Conservation (phyloP, 2,113 vertebrate species). For the Mohoua ochrocephala region DNA sequence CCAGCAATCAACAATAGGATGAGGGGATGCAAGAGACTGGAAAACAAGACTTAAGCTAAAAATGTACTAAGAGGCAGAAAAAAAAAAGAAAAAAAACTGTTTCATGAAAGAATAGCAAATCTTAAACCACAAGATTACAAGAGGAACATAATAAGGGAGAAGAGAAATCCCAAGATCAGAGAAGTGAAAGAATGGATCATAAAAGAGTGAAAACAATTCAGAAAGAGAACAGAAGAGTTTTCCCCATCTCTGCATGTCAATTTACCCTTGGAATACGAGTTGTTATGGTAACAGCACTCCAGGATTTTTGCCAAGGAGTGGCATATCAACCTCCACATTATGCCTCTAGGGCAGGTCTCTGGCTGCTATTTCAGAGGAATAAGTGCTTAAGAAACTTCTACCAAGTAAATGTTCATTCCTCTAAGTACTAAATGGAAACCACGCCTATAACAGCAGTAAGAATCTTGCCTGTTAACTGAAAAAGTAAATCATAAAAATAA, state of each 20-base stretch:
- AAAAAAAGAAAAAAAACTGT: accelerated
- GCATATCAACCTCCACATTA: neutral
- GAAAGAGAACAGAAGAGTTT: neutral
- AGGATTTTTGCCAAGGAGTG: neutral
- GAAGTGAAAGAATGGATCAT: neutral
- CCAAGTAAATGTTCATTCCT: neutral
- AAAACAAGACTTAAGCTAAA: neutral
- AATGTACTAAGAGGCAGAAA: neutral
- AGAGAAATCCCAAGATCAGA: neutral
- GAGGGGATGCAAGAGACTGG: neutral
- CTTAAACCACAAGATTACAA: neutral
- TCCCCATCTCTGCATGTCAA: neutral
- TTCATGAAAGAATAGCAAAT: neutral
- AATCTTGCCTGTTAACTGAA: neutral
- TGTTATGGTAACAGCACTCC: neutral
- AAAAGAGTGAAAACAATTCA: neutral
- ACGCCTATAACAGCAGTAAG: neutral
- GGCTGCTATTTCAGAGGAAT: neutral
- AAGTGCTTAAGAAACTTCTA: neutral
- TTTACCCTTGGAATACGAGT: neutral
- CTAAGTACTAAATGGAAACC: neutral
- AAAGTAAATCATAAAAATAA: neutral
- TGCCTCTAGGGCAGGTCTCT: neutral
- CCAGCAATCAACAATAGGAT: neutral
- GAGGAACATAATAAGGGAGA: neutral